Evolutionary conservation across 2,113 vertebrate species (phyloP).

Genomic region (Stegostoma tigrinum): DNA sequence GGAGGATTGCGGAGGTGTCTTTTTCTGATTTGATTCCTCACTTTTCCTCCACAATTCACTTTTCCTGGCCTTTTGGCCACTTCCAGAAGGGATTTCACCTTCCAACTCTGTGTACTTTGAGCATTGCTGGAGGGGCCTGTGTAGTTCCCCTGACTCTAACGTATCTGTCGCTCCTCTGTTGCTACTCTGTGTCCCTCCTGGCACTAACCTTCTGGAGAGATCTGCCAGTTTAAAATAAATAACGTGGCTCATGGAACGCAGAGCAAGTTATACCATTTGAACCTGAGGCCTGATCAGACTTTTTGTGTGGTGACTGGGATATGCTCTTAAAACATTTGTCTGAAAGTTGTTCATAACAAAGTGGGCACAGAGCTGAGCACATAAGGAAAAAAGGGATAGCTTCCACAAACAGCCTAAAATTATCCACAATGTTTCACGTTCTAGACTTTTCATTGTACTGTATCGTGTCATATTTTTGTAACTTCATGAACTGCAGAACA

Average conservation of each 20-base stretch:
- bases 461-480: too few species aligned
- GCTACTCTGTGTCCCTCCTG: background rate
- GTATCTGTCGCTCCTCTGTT: background rate
- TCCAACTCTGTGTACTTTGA: too few species aligned
- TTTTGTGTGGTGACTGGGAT: background rate
- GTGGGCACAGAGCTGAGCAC: background rate
- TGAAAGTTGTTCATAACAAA: background rate
- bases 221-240: background rate
- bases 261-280: background rate
- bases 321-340: background rate
- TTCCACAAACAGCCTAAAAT: too few species aligned
- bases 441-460: too few species aligned
- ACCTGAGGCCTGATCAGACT: background rate
- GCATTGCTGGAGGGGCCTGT: background rate
- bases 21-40: too few species aligned
- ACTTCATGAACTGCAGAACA: too few species aligned
- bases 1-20: too few species aligned
- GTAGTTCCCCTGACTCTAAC: background rate
- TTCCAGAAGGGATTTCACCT: too few species aligned
- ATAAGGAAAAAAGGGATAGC: too few species aligned
- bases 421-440: too few species aligned
- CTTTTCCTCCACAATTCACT: too few species aligned
- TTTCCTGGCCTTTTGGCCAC: too few species aligned
- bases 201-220: background rate
- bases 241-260: background rate